Conservation (phyloP, 2,888 invertebrate genomes). For the Pachycephus smyrnensis region DNA sequence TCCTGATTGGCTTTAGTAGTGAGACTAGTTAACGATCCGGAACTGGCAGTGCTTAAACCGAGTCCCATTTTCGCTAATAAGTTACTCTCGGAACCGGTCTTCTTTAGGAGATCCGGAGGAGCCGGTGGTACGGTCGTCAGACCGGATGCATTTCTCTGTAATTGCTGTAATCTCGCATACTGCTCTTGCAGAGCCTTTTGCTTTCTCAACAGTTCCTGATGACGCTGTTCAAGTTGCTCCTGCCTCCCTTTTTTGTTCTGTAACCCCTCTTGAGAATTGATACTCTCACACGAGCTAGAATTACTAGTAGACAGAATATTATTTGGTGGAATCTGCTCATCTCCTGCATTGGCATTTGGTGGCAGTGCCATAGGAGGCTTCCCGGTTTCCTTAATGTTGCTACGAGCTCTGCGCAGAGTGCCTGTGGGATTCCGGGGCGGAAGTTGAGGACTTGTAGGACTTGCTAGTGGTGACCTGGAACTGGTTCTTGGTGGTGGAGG, state of each 20-base stretch:
- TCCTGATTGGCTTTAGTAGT: conserved; percentile 62
- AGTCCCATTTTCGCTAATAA: conserved; percentile 86
- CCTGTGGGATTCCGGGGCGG: conserved; percentile 71
- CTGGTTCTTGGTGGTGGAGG: conserved; percentile 94
- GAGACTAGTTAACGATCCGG: conserved; percentile 75
- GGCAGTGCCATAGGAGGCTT: conserved; percentile 60
- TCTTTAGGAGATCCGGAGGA: conserved; percentile 78
- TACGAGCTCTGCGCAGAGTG: conserved; percentile 59
- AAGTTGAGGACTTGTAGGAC: conserved; percentile 81
- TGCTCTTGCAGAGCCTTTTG: conserved; percentile 92
- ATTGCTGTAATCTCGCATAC: conserved; percentile 88
- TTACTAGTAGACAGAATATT: conserved; percentile 72
- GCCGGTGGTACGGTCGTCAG: conserved; percentile 72
- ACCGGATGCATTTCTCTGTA: conserved; percentile 82
- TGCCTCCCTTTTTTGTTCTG: conserved; percentile 74
- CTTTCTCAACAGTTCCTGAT: conserved; percentile 88
- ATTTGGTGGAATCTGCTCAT: conserved; percentile 33
- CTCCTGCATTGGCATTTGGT: conserved; percentile 31
- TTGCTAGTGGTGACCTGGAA: conserved; percentile 87
- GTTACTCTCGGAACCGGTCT: conserved; percentile 90
- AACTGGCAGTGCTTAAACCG: conserved; percentile 71
- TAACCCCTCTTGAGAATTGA: conserved; percentile 78
- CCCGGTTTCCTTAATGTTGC: conserved; percentile 57
- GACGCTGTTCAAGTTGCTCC: conserved; percentile 85
- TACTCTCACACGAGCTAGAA: conserved; percentile 81